Evolutionary conservation across 2,797 vertebrate species (phyloP).

Genomic region (Mormyrops boulengeri): DNA sequence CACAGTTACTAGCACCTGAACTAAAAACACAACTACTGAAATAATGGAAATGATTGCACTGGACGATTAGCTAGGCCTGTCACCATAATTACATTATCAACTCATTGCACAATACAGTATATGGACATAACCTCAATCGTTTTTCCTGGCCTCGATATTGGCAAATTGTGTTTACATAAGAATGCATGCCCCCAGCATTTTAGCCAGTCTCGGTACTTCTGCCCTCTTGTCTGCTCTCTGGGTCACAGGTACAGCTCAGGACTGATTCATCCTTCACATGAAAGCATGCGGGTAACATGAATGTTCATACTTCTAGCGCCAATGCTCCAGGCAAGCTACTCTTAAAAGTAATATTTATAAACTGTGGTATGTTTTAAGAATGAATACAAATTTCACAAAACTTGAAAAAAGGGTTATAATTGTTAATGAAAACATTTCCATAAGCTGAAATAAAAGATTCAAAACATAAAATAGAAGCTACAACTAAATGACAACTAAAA

Average conservation of each 20-base stretch:
- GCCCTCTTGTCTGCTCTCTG: too few species aligned
- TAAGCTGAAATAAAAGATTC: not conserved
- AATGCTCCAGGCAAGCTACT: not conserved
- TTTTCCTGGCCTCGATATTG: not conserved
- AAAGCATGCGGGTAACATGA: not conserved
- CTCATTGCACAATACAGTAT: not conserved
- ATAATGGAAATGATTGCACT: not conserved
- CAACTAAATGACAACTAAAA: not conserved
- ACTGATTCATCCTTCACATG: too few species aligned
- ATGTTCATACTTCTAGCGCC: not conserved
- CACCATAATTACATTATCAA: not conserved
- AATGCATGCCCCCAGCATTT: not conserved
- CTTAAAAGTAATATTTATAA: not conserved
- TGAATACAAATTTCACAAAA: not conserved
- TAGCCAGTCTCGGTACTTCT: too few species aligned
- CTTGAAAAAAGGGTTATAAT: not conserved
- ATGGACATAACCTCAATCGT: not conserved
- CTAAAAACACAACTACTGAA: not conserved
- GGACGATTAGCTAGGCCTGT: not conserved
- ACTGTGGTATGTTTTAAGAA: not conserved
- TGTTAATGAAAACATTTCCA: not conserved
- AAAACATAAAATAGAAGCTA: not conserved
- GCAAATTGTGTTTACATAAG: not conserved
- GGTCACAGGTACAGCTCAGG: too few species aligned
- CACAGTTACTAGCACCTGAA: not conserved